Evolutionary conservation across 2,888 invertebrate species (phyloP).

Genomic region (Cerastoderma edule): DNA sequence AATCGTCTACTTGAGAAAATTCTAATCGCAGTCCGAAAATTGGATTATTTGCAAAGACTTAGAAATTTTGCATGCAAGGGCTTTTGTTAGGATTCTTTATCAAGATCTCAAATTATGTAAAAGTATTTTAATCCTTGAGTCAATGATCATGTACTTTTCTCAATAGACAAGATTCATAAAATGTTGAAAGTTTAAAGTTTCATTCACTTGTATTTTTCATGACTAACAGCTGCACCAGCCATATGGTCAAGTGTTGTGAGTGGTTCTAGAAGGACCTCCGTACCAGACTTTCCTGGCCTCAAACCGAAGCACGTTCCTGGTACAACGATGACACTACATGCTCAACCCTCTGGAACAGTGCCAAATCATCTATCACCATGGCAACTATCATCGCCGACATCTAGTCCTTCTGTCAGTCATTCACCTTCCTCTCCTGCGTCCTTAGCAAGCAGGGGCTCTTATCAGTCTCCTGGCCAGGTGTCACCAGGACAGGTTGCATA

Average conservation of each 20-base stretch:
- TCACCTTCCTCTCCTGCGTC: slow-evolving; percentile 52
- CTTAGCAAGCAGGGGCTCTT: slow-evolving; percentile 38
- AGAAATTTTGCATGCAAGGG: too few species aligned
- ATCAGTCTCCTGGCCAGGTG: slow-evolving; percentile 49
- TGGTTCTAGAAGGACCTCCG: slow-evolving; percentile 64
- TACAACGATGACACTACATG: slow-evolving; percentile 69
- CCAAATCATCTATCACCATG: slow-evolving; percentile 21
- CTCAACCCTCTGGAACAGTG: slow-evolving; percentile 35
- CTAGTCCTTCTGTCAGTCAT: slow-evolving; percentile 30
- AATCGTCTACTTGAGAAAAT: too few species aligned
- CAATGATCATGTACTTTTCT: too few species aligned
- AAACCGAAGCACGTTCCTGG: slow-evolving; percentile 75
- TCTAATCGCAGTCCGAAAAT: too few species aligned
- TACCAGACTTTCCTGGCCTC: slow-evolving; percentile 32
- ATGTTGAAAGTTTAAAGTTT: too few species aligned
- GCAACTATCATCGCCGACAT: slow-evolving; percentile 17
- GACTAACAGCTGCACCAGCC: not conserved
- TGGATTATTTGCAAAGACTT: too few species aligned
- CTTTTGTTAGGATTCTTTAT: too few species aligned
- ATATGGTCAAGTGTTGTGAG: slow-evolving; percentile 76
- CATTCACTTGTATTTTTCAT: too few species aligned
- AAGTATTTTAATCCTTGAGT: too few species aligned
- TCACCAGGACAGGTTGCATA: slow-evolving; percentile 48
- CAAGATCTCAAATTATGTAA: too few species aligned
- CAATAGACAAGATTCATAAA: too few species aligned